Evolutionary conservation across 2,888 invertebrate genomes (phyloP), one percentile per base, ranked within the genome.

Genomic region (Isotomurus palustris): DNA sequence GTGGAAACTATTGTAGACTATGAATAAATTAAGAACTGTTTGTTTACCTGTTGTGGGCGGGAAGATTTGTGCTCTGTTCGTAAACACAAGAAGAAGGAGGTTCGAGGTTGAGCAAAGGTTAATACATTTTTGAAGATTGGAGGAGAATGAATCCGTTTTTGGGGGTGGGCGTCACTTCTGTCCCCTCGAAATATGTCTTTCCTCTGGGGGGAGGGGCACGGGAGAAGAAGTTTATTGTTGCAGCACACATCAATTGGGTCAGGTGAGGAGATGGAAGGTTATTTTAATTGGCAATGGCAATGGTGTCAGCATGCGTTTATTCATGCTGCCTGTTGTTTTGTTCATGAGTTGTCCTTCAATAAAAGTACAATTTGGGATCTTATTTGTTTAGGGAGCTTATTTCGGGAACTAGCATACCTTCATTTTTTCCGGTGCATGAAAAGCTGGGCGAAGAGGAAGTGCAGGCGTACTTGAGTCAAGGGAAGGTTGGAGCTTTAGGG

Each of bases 381-480:
- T n/a, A n/a, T n/a, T n/a, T n/a, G 56, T 55, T 10, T 41, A 70
- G 70, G 45, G 64, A 68, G 27, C 52, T 68, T 2, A 65, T 70
- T n/a, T 58, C 62, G 1, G 61, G 57, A 41, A 64, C 58, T 29
- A 60, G 52, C 45, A 53, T 68, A 29, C 68, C 70, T 27, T 40
- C 59, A 25, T 55, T 54, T n/a, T 70, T 70, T 53, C 62, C 58
- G 27, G 29, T 28, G 5, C 80, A 80, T 63, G 77, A 79, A 25
- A 73, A 73, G 54, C 70, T 79, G 17, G 74, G 74, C 38, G 72
- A 73, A 28, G 78, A 78, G 63, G 79, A 80, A 73, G 76, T 80
- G 29, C 79, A 80, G 62, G 76, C 79, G 55, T 80, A 79, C 74
- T 78, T 82, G 25, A 75, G 75, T 38, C 73, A 76, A 53, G 72